phyloP scores from a whole-genome alignment of 2,888 invertebrate species.

The Dastarcus helophoroides region DNA sequence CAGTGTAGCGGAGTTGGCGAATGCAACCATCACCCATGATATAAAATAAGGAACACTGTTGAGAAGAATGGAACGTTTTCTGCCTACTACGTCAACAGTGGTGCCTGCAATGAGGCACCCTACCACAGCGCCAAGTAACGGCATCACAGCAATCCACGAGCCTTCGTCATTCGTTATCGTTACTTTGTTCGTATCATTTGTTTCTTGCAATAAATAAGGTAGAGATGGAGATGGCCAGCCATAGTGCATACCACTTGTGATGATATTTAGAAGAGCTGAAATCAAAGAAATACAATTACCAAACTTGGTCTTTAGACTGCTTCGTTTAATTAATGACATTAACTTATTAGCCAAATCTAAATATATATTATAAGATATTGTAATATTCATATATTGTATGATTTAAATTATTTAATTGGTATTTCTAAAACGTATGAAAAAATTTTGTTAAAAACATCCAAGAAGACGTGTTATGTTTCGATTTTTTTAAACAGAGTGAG shows the following conservation, averaged over 20 bases:
- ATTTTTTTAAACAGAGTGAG: too few relatives aligned
- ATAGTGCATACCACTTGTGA: conserved; percentile 34
- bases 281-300: conserved; percentile 12
- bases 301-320: too few relatives aligned
- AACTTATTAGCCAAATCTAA: too few relatives aligned
- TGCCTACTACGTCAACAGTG: conserved; percentile 51
- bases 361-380: too few relatives aligned
- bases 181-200: conserved; percentile 28
- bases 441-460: too few relatives aligned
- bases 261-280: conserved; percentile 30
- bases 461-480: too few relatives aligned
- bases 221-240: conserved; percentile 55
- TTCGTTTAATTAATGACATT: too few relatives aligned
- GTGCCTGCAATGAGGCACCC: conserved; percentile 52
- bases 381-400: too few relatives aligned
- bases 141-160: conserved; percentile 55
- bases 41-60: conserved; percentile 45
- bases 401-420: too few relatives aligned
- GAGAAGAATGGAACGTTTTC: conserved; percentile 49
- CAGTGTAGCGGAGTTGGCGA: conserved; percentile 43
- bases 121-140: conserved; percentile 50
- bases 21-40: conserved; percentile 52
- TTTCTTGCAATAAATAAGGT: conserved; percentile 36
- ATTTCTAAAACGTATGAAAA: too few relatives aligned
- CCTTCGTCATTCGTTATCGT: conserved; percentile 39